A percentile compares a stretch with the other conserved stretches of the same genome.
These are phyloP conservation scores for Brachionus plicatilis DNA, from an alignment of 1,140 invertebrate genomes.

Conservation along the genomic window DNA sequence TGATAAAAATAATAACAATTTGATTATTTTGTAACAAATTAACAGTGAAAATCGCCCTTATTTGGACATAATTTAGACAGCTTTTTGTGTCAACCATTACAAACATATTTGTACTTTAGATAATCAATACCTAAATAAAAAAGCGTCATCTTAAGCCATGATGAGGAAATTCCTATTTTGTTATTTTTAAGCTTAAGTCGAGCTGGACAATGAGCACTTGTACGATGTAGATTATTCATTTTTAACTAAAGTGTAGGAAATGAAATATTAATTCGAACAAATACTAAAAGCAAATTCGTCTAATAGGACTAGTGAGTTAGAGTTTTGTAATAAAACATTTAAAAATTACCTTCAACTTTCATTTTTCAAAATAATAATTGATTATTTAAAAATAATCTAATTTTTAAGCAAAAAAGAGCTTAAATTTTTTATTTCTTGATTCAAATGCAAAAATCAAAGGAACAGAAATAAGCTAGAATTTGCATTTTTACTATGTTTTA, in stretches of 20 bases:
- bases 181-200: not conserved
- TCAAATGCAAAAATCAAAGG: not conserved
- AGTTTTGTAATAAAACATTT: no score
- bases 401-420: not conserved
- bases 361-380: not conserved
- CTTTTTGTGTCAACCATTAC: not conserved
- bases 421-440: not conserved
- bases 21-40: no score
- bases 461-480: not conserved
- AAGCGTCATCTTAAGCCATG: slow-evolving; percentile 12
- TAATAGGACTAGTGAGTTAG: no score
- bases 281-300: no score
- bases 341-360: no score
- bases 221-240: not conserved
- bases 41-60: not conserved
- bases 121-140: not conserved
- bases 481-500: not conserved
- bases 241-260: not conserved
- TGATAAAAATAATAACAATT: no score
- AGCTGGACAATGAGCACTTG: not conserved
- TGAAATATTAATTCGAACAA: no score
- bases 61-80: not conserved
- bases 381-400: no score
- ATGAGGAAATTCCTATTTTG: not conserved
- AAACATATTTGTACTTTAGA: not conserved